Evolutionary conservation across 2,113 vertebrate species (phyloP).

Genomic region (Ariopsis seemanni): DNA sequence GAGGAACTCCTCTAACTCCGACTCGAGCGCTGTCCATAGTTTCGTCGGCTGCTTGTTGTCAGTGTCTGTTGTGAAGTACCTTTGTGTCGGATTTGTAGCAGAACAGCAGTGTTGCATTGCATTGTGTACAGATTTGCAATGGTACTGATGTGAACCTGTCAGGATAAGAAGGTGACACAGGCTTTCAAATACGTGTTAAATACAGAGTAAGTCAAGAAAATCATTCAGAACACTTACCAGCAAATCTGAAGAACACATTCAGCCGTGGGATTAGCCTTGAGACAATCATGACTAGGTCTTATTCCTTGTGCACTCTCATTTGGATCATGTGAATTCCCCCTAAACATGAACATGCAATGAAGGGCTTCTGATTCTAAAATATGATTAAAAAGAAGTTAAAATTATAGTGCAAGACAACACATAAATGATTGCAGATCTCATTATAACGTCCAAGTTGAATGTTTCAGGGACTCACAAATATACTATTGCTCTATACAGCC

Average conservation of each 20-base stretch:
- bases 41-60: slow-evolving; percentile 67
- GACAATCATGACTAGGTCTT: slow-evolving; percentile 62
- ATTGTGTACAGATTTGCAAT: slow-evolving; percentile 53
- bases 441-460: background rate
- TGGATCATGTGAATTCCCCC: slow-evolving; percentile 30
- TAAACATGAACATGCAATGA: background rate
- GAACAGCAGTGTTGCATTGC: slow-evolving; percentile 36
- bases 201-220: background rate
- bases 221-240: slow-evolving; percentile 58
- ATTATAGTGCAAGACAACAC: background rate
- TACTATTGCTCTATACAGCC: background rate
- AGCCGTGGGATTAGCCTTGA: slow-evolving; percentile 62
- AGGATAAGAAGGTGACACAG: background rate
- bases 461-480: too few species aligned
- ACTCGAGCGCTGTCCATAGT: slow-evolving; percentile 71
- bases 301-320: slow-evolving; percentile 25
- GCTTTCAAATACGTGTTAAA: too few species aligned
- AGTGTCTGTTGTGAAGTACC: slow-evolving; percentile 70
- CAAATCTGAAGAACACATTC: slow-evolving; percentile 58
- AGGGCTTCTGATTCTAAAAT: too few species aligned
- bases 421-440: background rate
- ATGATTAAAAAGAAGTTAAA: too few species aligned
- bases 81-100: slow-evolving; percentile 47
- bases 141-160: slow-evolving; percentile 60
- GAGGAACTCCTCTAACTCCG: slow-evolving; percentile 85